Evolutionary conservation across 2,888 invertebrate species (phyloP).

Genomic region (Drosophila macrothrix): DNA sequence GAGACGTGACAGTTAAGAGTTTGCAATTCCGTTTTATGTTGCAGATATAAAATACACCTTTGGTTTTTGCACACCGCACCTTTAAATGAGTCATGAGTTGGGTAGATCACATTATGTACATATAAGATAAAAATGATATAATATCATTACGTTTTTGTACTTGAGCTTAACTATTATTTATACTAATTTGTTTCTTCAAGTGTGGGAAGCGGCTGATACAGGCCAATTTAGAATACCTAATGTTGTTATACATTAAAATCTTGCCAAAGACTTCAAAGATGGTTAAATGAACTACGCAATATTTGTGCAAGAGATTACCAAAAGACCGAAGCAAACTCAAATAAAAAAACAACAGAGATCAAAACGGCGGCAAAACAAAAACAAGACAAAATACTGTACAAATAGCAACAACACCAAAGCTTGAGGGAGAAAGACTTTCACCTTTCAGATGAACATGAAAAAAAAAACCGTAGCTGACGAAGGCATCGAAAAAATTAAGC

Average conservation of each 20-base stretch:
- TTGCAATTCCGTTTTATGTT: constrained; percentile 26
- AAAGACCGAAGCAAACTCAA: constrained; percentile 40
- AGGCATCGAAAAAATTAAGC: constrained; percentile 23
- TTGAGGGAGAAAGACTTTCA: constrained; percentile 82
- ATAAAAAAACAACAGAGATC: constrained; percentile 59
- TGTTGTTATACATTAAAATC: background rate
- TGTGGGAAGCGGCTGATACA: constrained; percentile 31
- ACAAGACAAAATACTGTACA: constrained; percentile 65
- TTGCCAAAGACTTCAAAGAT: background rate
- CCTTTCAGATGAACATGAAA: constrained; percentile 62
- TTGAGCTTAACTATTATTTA: constrained; percentile 15
- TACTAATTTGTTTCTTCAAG: constrained; percentile 22
- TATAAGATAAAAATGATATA: constrained; percentile 31
- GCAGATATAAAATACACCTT: constrained; percentile 22
- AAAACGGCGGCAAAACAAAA: constrained; percentile 57
- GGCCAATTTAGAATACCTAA: constrained; percentile 21
- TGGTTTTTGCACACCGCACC: constrained; percentile 23
- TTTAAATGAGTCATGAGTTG: constrained; percentile 21
- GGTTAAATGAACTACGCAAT: constrained; percentile 37
- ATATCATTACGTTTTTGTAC: constrained; percentile 16
- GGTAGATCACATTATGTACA: background rate
- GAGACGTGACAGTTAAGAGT: constrained; percentile 28
- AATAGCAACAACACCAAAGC: constrained; percentile 64
- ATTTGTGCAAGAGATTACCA: constrained; percentile 56
- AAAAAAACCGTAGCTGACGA: constrained; percentile 30